A percentile compares a stretch with the other conserved stretches of the same genome.
These are phyloP conservation scores for Pampusana beccarii DNA, from an alignment of 2,113 vertebrate species.

Conservation along the genomic window DNA sequence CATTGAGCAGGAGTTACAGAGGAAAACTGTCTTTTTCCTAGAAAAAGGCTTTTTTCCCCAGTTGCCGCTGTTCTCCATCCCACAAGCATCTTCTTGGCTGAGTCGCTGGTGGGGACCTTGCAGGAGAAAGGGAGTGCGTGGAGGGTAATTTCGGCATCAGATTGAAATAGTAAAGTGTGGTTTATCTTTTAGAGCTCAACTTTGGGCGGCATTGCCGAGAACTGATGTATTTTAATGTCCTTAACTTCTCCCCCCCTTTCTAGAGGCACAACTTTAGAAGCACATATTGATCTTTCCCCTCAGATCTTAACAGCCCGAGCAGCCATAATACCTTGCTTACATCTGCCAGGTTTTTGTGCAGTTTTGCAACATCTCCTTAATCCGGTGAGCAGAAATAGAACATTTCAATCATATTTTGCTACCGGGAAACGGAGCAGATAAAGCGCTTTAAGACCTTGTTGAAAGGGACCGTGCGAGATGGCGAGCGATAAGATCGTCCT, in stretches of 20 bases:
- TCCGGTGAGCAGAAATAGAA: constrained; percentile 82
- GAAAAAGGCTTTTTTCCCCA: accelerated
- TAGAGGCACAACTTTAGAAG: constrained; percentile 65
- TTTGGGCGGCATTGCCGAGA: constrained; percentile 15
- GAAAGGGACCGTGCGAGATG: constrained; percentile 77
- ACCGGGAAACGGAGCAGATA: constrained; percentile 75
- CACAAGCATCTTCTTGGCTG: accelerated
- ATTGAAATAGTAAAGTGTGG: not conserved
- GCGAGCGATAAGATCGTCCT: constrained; percentile 70
- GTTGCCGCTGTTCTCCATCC: not conserved
- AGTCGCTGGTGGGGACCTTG: not conserved
- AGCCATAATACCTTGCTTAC: constrained; percentile 81
- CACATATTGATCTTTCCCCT: constrained; percentile 75
- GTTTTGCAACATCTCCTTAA: constrained; percentile 78
- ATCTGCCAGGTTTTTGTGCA: constrained; percentile 75
- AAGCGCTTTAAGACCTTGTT: constrained; percentile 78
- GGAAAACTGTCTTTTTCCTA: not conserved
- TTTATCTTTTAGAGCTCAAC: not conserved
- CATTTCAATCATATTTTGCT: constrained; percentile 84
- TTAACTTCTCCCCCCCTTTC: constrained; percentile 4
- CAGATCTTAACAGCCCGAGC: constrained; percentile 76
- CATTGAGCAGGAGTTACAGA: not conserved
- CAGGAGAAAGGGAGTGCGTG: not conserved
- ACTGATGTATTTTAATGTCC: constrained; percentile 31
- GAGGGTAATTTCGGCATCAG: not conserved